Base-by-base conservation (phyloP, 2,888 invertebrate species). In the Monopis laevigella region DNA sequence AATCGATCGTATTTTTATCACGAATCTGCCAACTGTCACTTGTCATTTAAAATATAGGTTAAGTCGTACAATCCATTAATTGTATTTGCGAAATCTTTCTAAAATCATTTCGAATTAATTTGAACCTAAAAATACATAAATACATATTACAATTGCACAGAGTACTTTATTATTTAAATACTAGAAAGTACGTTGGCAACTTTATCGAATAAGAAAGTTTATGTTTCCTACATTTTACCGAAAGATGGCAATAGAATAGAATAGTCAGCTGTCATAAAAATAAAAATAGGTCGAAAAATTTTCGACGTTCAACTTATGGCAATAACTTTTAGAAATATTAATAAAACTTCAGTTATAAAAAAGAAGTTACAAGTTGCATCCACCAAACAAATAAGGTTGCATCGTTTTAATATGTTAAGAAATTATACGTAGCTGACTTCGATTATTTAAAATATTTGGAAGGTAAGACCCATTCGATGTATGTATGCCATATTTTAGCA, bases 241-340 rank as follows among this genome's bases (percentile, higher is more conserved):
- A 39, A 11, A 43, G 43, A 39, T 43, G 43, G 43, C 43, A 39
- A 16, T 17, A 13, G 12, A 21, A 32, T 44, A 42, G n/a, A n/a
- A n/a, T n/a, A n/a, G n/a, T n/a, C 32, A 32, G 32, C 32, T 32
- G 32, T 32, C 32, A 32, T 32, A 17, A 32, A 32, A 16, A 32
- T 32, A 17, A 32, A 32, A 32, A 17, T 32, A 32, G 32, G 32
- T 32, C 32, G 32, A 17, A 11, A 17, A 32, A 17, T 17, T 3
- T 32, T 3, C 32, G 32, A 32, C 17, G 16, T 32, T 14, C 32
- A 17, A 32, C 16, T 32, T 13, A 32, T 17, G 17, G 32, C 32
- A 10, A 32, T 32, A 17, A 14, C 32, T 32, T 4, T 32, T 14
- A n/a, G 14, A 16, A n/a, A n/a, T n/a, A n/a, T n/a, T n/a, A n/a